These are phyloP conservation scores for Hedya salicella DNA, from an alignment of 2,888 invertebrate genomes.

Conservation along the genomic window DNA sequence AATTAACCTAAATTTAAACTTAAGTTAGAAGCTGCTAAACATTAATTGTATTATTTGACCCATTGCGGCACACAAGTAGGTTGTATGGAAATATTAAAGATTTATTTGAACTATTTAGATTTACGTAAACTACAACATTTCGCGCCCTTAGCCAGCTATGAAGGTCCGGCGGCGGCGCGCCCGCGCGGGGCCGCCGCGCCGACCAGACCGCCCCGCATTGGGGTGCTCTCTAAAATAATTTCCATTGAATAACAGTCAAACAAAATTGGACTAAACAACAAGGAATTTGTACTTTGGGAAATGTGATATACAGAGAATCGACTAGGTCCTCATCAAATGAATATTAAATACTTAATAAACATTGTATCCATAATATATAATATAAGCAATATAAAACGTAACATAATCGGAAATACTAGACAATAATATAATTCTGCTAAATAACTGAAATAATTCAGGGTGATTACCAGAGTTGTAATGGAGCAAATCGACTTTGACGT, in stretches of 20 bases:
- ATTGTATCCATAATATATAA: constrained; percentile 83
- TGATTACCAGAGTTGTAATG: constrained; percentile 65
- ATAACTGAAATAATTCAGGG: constrained; percentile 81
- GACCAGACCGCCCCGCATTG: constrained; percentile 49
- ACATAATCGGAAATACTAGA: constrained; percentile 84
- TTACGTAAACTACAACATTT: constrained; percentile 53
- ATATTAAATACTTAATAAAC: constrained; percentile 84
- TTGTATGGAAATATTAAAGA: constrained; percentile 58
- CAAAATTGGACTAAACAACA: constrained; percentile 86
- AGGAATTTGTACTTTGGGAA: constrained; percentile 86
- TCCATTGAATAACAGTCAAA: constrained; percentile 83
- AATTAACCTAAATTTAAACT: constrained; percentile 72
- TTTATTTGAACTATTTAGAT: constrained; percentile 62
- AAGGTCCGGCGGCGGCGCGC: background rate
- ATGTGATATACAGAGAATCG: constrained; percentile 85
- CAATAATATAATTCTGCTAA: constrained; percentile 84
- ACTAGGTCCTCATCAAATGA: constrained; percentile 85
- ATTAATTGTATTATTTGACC: constrained; percentile 64
- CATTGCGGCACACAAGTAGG: constrained; percentile 57
- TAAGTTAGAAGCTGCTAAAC: constrained; percentile 79
- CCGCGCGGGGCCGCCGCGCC: constrained; percentile 27
- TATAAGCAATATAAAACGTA: constrained; percentile 85
- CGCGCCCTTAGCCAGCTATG: constrained; percentile 46
- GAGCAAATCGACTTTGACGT: constrained; percentile 52
- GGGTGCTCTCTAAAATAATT: constrained; percentile 78